Evolutionary conservation across 2,113 vertebrate species (phyloP).

Genomic region (Trichomycterus rosablanca): DNA sequence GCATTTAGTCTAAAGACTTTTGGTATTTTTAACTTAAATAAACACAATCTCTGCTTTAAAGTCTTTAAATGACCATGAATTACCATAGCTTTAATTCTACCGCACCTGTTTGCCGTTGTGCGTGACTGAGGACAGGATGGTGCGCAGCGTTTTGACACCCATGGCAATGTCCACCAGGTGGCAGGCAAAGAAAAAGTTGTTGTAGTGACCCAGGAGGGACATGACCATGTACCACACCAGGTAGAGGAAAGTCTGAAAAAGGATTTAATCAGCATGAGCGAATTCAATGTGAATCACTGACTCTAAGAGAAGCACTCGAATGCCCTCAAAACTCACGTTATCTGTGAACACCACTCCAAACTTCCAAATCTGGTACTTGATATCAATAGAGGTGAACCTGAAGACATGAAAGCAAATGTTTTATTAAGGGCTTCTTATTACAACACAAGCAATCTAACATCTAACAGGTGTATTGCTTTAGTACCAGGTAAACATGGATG

Average conservation of each 20-base stretch:
- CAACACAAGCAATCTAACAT: too few relatives aligned
- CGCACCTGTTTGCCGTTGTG: slow-evolving; percentile 94
- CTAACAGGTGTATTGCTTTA: background rate
- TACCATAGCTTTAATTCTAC: background rate
- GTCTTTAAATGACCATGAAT: too few relatives aligned
- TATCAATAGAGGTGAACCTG: slow-evolving; percentile 84
- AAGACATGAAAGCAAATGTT: background rate
- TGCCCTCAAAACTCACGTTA: slow-evolving; percentile 71
- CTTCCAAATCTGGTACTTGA: slow-evolving; percentile 96
- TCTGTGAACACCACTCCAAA: slow-evolving; percentile 89
- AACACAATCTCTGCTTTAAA: too few relatives aligned
- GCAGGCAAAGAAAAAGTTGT: slow-evolving; percentile 88
- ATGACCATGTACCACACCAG: slow-evolving; percentile 86
- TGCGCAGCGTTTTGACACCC: slow-evolving; percentile 88
- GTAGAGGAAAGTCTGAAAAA: slow-evolving; percentile 75
- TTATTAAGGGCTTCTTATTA: too few relatives aligned
- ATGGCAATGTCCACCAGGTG: slow-evolving; percentile 91
- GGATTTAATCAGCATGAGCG: background rate
- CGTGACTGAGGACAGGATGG: slow-evolving; percentile 88
- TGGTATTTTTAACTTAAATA: too few relatives aligned
- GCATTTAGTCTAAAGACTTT: too few relatives aligned
- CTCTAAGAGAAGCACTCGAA: background rate
- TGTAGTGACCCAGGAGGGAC: slow-evolving; percentile 89
- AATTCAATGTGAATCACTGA: background rate
- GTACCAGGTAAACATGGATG: slow-evolving; percentile 79